Base-by-base conservation (phyloP, 2,113 vertebrate genomes). In the Etheostoma cragini region DNA sequence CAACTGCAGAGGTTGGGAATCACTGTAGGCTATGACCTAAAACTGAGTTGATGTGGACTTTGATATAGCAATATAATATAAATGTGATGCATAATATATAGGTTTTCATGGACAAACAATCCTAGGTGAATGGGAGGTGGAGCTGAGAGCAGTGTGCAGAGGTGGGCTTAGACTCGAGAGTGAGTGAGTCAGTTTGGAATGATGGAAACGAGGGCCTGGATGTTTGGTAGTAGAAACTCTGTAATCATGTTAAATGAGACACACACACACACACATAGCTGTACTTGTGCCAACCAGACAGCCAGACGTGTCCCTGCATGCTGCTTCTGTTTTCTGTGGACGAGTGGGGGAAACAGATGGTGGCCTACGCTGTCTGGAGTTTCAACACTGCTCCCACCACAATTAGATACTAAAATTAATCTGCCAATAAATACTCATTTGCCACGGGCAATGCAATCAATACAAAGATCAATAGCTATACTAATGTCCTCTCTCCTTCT, bases 241-340 rank as follows among this genome's bases (percentile, higher is more conserved):
- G 54, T 88, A 87, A 94, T 93, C 84, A 80, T 42, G 64, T 49
- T 26, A 61, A 83, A 84, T 63, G 62, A 89, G 61, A 90, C 87
- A 78, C 80, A 87, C 72, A 62, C 86, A 90, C 87, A 78, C 80
- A 87, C 72, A 62, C 86, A 74, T 63, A 76, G 21, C 79, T 81
- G 0, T 46, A 57, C 73, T 22, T 61, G 63, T 77, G 70, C 64
- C 78, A 89, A 35, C 58, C 87, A 87, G 83, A 80, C 83, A 58
- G 42, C 4, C 62, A 21, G 50, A 53, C 92, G 6, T 82, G 93
- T 86, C 86, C 24, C 70, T 70, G 80, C 91, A 76, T 1, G 91
- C 42, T 26, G 22, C 49, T 22, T 33, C 12, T 49, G n/a, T 57
- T 61, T 63, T 73, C 58, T 45, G 38, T 22, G 46, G 3, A 21